Conservation (phyloP, 2,113 vertebrate species). For the Stegostoma tigrinum region DNA sequence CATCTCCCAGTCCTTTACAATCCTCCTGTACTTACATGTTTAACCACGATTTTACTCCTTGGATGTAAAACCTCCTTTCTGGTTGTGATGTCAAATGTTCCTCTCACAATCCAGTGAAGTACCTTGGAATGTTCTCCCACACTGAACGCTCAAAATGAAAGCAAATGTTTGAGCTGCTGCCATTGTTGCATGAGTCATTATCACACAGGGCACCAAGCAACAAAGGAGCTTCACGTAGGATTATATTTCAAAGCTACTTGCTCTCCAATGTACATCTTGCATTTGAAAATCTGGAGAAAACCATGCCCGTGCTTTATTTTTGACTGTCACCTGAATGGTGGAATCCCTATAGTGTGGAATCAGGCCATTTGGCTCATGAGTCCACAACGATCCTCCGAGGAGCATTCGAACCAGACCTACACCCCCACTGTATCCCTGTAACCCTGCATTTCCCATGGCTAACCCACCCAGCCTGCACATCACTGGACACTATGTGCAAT, state of each 20-base stretch:
- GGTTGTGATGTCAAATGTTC: background rate
- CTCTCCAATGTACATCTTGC: background rate
- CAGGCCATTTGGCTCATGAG: too few relatives aligned
- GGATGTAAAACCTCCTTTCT: background rate
- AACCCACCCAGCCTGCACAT: too few relatives aligned
- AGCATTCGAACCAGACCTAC: too few relatives aligned
- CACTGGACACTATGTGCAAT: too few relatives aligned
- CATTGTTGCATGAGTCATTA: background rate
- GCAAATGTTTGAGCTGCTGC: background rate
- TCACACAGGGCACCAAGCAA: background rate
- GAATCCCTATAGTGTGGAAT: too few relatives aligned
- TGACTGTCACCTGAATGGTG: background rate
- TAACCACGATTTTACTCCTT: background rate
- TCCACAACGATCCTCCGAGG: background rate
- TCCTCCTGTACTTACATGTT: background rate
- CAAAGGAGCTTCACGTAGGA: background rate
- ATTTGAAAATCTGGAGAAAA: background rate
- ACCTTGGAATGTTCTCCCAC: background rate
- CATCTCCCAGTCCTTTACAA: background rate
- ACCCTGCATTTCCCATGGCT: too few relatives aligned
- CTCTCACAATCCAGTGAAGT: background rate
- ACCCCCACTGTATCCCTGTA: too few relatives aligned
- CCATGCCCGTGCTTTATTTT: background rate
- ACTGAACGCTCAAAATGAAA: background rate
- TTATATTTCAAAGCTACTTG: background rate